Evolutionary conservation across 1,140 invertebrate species (phyloP).

Genomic region (Drosophila rhopaloa): DNA sequence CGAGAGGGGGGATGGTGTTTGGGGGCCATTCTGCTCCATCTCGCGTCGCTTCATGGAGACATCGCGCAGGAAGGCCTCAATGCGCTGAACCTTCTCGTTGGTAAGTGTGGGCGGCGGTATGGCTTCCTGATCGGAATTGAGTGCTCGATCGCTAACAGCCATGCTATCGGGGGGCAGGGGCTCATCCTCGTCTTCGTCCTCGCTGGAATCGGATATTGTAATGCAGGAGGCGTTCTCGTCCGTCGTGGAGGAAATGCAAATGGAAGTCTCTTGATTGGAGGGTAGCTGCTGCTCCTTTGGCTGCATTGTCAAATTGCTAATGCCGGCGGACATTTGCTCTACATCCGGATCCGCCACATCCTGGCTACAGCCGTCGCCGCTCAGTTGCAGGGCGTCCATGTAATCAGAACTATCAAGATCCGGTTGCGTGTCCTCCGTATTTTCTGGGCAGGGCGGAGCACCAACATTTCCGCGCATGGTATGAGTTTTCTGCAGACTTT

Average conservation of each 20-base stretch:
- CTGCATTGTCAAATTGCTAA: constrained; percentile 57
- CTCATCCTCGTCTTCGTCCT: constrained; percentile 24
- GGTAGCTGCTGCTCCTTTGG: neutral
- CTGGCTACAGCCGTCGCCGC: constrained; percentile 54
- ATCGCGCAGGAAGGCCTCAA: constrained; percentile 74
- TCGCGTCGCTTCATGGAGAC: constrained; percentile 58
- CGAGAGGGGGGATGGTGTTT: constrained; percentile 2
- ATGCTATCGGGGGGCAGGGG: constrained; percentile 38
- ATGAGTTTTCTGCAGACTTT: constrained; percentile 19
- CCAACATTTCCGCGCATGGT: constrained; percentile 1
- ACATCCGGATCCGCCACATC: constrained; percentile 23
- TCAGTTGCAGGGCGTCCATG: constrained; percentile 74
- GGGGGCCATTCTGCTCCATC: constrained; percentile 3
- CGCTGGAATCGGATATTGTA: constrained; percentile 70
- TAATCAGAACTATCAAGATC: constrained; percentile 54
- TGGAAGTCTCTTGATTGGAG: constrained; percentile 32
- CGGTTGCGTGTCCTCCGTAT: neutral
- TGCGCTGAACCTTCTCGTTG: constrained; percentile 54
- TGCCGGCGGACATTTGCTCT: constrained; percentile 41
- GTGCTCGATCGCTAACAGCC: constrained; percentile 34
- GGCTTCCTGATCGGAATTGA: neutral
- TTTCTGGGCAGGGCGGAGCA: neutral
- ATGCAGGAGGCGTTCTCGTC: constrained; percentile 59
- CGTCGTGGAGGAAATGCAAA: constrained; percentile 71
- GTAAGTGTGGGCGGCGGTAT: constrained; percentile 27